These are phyloP conservation scores for Cheilosia urbana DNA, from an alignment of 2,888 invertebrate genomes.

Conservation along the genomic window DNA sequence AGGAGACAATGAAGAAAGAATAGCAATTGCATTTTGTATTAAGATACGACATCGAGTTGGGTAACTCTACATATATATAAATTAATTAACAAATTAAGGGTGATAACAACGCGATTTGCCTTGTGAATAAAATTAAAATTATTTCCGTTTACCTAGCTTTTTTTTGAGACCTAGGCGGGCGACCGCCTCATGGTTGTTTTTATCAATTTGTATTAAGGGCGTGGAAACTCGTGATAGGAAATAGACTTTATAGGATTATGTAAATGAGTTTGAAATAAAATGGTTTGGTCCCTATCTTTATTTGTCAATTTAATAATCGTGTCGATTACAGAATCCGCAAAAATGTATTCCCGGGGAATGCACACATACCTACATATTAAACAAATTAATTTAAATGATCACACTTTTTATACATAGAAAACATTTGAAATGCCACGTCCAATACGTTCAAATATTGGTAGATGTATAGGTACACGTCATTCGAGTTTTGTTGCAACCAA, in stretches of 20 bases:
- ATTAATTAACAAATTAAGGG: constrained; percentile 65
- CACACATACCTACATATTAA: too few species aligned
- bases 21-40: constrained; percentile 30
- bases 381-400: too few species aligned
- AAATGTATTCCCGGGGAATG: too few species aligned
- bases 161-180: constrained; percentile 15
- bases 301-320: too few species aligned
- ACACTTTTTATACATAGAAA: too few species aligned
- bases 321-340: too few species aligned
- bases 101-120: constrained; percentile 50
- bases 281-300: too few species aligned
- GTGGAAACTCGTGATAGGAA: constrained; percentile 26
- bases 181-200: constrained; percentile 42
- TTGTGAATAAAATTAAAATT: background rate
- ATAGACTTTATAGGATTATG: constrained; percentile 38
- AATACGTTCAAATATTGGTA: too few species aligned
- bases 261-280: constrained; percentile 24
- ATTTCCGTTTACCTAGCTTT: constrained; percentile 15
- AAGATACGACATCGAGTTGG: background rate
- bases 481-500: too few species aligned
- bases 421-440: too few species aligned
- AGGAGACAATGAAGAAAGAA: background rate
- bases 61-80: constrained; percentile 28
- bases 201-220: background rate
- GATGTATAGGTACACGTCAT: too few species aligned